Evolutionary conservation across 2,797 vertebrate species (phyloP), one percentile per base, ranked within the genome.

Genomic region (Echiichthys vipera): DNA sequence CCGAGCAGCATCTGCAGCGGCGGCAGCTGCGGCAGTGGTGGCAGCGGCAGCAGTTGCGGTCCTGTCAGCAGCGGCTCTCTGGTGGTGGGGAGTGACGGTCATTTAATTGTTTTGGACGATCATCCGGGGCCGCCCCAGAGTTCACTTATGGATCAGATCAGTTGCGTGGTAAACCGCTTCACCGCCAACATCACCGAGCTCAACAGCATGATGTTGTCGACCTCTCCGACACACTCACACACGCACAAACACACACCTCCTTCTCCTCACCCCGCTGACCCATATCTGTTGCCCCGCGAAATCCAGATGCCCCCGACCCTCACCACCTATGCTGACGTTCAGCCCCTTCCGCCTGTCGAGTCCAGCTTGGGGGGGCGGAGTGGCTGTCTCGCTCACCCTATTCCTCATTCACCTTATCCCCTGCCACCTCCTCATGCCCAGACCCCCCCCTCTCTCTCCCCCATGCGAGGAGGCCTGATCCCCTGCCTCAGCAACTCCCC

Each of bases 111-210:
- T 0, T 45, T 86, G 54, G 85, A 83, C 22, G 78, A 67, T 57
- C 81, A 83, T 63, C 93, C 93, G 3, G 94, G 93, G 54, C 91
- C 86, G 5, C 95, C 94, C 2, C 97, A 96, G 92, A 96, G 95
- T 5, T 97, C 97, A 0, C 93, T 99, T 66, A 96, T 98, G 97
- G 98, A 98, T 88, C 97, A 98, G 93, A 99, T 99, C 92, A 98
- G 97, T 89, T 97, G 96, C 0, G 97, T 99, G 67, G 97, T 99
- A 32, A 99, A 96, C 67, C 96, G 97, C 50, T 99, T 99, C 91
- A 98, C 98, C 0, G 97, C 97, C 83, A 99, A 99, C 84, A 98
- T 99, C 92, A 95, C 93, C 0, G 97, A 99, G 91, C 95, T 99
- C 80, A 99, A 99, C 93, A 95, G 91, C 88, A 97, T 99, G 96